These are phyloP conservation scores for Neoscelio sp. DNA, from an alignment of 2,888 invertebrate genomes.

Conservation along the genomic window DNA sequence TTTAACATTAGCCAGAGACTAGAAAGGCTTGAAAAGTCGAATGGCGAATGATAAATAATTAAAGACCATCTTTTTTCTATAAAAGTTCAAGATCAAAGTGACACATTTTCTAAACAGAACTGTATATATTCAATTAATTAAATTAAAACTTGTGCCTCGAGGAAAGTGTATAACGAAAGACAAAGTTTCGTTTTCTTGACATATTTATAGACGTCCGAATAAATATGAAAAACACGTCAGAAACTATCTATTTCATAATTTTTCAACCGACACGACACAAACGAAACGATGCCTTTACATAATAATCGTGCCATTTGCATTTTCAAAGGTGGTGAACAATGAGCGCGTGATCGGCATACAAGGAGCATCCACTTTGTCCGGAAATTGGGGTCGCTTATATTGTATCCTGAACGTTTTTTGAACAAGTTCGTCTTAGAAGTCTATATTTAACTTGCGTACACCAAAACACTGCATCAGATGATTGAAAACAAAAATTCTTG, in stretches of 20 bases:
- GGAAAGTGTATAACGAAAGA: too few species aligned
- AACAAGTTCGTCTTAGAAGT: background rate
- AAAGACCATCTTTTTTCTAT: background rate
- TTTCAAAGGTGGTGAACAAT: slow-evolving; percentile 65
- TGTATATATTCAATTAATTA: too few species aligned
- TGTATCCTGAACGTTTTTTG: slow-evolving; percentile 9
- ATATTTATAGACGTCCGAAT: slow-evolving; percentile 56
- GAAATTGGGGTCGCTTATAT: slow-evolving; percentile 31
- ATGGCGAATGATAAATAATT: slow-evolving; percentile 20
- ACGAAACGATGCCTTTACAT: slow-evolving; percentile 39
- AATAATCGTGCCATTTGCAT: slow-evolving; percentile 61
- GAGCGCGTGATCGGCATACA: slow-evolving; percentile 65
- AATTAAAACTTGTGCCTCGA: too few species aligned
- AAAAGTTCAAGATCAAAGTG: slow-evolving; percentile 1
- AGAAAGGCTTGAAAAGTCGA: slow-evolving; percentile 16
- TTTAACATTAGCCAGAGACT: slow-evolving; percentile 17
- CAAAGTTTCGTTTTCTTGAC: slow-evolving; percentile 35
- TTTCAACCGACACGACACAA: background rate
- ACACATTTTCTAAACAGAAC: slow-evolving; percentile 1
- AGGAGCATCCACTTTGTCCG: slow-evolving; percentile 42
- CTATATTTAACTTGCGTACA: slow-evolving; percentile 10
- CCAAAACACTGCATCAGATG: slow-evolving; percentile 1
- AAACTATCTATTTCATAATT: slow-evolving; percentile 60
- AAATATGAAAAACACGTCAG: slow-evolving; percentile 60
- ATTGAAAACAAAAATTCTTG: background rate